Evolutionary conservation across 2,888 invertebrate genomes (phyloP).

Genomic region (Leucania comma): DNA sequence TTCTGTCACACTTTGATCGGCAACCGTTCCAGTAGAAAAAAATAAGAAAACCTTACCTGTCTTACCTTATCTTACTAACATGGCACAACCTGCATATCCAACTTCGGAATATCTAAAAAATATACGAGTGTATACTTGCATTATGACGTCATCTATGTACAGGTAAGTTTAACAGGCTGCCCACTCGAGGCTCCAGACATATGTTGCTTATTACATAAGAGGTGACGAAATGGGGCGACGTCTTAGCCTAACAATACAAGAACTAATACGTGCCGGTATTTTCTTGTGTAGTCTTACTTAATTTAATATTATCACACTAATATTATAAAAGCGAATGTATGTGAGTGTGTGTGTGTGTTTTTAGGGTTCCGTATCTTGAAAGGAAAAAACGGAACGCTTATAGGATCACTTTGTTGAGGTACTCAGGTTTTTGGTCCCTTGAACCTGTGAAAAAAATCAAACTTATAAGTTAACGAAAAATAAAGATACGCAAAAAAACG

Average conservation of each 20-base stretch:
- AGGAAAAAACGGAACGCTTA: no score
- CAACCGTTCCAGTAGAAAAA: no score
- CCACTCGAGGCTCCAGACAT: conserved; percentile 13
- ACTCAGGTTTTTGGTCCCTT: no score
- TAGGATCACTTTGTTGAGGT: no score
- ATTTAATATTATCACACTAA: background rate
- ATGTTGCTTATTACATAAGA: conserved; percentile 18
- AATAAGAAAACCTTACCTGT: no score
- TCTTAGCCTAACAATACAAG: background rate
- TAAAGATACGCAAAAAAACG: no score
- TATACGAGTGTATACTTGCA: background rate
- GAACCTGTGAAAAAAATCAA: no score
- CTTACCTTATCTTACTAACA: no score
- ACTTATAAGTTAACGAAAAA: no score
- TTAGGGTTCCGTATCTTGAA: no score
- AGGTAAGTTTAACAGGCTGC: conserved; percentile 39
- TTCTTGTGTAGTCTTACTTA: background rate
- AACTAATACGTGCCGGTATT: no score
- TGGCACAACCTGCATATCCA: background rate
- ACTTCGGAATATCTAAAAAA: background rate
- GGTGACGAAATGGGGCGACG: conserved; percentile 1
- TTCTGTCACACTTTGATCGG: no score
- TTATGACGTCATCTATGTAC: conserved; percentile 13
- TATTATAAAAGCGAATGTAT: background rate
- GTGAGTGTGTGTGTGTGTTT: background rate